These are phyloP conservation scores for Trissoscelio sp. DNA, from an alignment of 2,888 invertebrate species.

Conservation along the genomic window DNA sequence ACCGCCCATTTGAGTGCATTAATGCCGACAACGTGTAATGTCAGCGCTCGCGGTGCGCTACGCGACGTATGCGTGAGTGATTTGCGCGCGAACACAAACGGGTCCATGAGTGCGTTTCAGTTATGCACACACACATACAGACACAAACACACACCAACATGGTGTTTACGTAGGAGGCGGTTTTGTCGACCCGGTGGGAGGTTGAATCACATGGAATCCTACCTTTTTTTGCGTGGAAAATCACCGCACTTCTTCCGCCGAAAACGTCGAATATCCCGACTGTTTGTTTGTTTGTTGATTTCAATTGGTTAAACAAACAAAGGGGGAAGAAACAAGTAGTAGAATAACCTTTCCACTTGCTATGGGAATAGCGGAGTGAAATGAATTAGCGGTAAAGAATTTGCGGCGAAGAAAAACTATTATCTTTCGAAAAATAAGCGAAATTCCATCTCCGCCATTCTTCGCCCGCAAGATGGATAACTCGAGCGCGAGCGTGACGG, in stretches of 20 bases:
- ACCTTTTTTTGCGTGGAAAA: slow-evolving; percentile 44
- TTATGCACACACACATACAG: slow-evolving; percentile 39
- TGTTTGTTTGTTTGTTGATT: not conserved
- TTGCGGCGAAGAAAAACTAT: slow-evolving; percentile 47
- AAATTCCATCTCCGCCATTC: slow-evolving; percentile 64
- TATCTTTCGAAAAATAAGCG: slow-evolving; percentile 60
- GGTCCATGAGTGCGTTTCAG: slow-evolving; percentile 29
- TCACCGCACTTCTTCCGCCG: slow-evolving; percentile 11
- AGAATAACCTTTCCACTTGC: too few species aligned
- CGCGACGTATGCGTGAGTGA: slow-evolving; percentile 57
- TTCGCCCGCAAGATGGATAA: slow-evolving; percentile 66
- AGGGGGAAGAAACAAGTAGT: too few species aligned
- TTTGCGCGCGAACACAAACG: slow-evolving; percentile 22
- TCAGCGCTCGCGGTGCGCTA: slow-evolving; percentile 41
- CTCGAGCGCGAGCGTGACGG: slow-evolving; percentile 66
- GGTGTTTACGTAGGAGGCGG: slow-evolving; percentile 51
- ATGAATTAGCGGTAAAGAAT: too few species aligned
- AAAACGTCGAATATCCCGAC: not conserved
- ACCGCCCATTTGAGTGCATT: slow-evolving; percentile 80
- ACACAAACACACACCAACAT: too few species aligned
- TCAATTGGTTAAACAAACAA: slow-evolving; percentile 1
- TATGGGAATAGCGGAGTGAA: too few species aligned
- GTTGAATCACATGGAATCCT: slow-evolving; percentile 24
- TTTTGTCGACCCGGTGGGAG: slow-evolving; percentile 36
- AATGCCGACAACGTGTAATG: slow-evolving; percentile 71